Conservation (phyloP, 1,140 invertebrate species). For the Tetramorium parvispinum region DNA sequence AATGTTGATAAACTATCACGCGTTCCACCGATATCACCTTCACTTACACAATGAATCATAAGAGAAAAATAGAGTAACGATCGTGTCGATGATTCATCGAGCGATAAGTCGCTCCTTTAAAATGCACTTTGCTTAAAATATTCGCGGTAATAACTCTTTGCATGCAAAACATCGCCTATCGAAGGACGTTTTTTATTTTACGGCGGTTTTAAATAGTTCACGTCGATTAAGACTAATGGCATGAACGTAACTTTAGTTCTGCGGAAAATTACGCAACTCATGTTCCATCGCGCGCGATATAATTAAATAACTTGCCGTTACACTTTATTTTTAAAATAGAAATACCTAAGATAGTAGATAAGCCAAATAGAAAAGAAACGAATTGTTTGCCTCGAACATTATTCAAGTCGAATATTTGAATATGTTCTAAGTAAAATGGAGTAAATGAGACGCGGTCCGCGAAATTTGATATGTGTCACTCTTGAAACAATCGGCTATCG, state of each 20-base stretch:
- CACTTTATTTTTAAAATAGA: not conserved
- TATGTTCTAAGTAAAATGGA: not conserved
- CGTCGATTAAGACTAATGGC: not conserved
- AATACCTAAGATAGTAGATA: not conserved
- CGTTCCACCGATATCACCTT: constrained; percentile 31
- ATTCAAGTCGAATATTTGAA: not conserved
- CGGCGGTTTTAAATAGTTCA: not conserved
- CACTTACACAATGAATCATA: constrained; percentile 35
- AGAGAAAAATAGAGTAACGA: constrained; percentile 47
- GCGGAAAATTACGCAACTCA: not conserved
- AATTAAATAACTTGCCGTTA: constrained; percentile 1
- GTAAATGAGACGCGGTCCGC: not conserved
- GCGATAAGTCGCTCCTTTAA: constrained; percentile 53
- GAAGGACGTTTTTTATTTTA: constrained; percentile 12
- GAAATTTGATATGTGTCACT: not conserved
- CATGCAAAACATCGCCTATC: constrained; percentile 6
- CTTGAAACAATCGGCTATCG: constrained; percentile 21
- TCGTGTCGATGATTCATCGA: constrained; percentile 43
- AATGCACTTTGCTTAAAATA: constrained; percentile 39
- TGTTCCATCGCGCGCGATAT: not conserved
- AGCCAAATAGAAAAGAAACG: not conserved
- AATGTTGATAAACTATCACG: constrained; percentile 36
- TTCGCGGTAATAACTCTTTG: constrained; percentile 20
- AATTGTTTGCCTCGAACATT: not conserved
- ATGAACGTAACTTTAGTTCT: not conserved